Percentiles rank a stretch among this genome's conserved stretches.
Conservation (phyloP, 2,113 vertebrate species). For the Rhea americana region DNA sequence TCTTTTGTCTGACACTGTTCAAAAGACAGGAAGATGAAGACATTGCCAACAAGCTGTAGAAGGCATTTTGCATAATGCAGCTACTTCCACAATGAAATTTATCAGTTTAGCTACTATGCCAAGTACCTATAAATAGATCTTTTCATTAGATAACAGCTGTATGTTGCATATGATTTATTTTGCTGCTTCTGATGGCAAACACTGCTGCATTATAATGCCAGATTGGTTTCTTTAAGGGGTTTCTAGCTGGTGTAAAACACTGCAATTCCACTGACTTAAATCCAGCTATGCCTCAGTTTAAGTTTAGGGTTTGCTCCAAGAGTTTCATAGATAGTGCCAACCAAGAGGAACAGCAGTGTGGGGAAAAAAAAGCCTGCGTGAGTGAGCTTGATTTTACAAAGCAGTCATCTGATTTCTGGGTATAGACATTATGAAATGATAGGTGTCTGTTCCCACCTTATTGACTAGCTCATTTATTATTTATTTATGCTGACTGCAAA, state of each 20-base stretch:
- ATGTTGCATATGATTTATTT: background rate
- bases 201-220: background rate
- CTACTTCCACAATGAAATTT: background rate
- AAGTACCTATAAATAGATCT: constrained; percentile 2
- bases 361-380: background rate
- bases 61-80: background rate
- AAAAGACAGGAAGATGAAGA: background rate
- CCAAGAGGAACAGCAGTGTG: background rate
- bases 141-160: background rate
- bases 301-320: background rate
- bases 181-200: background rate
- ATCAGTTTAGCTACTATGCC: background rate
- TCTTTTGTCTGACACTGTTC: background rate
- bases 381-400: background rate
- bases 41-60: background rate
- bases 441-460: background rate
- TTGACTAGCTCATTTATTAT: background rate
- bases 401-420: background rate
- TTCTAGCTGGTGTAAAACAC: background rate
- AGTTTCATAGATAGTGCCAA: background rate
- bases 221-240: background rate
- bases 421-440: background rate
- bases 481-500: background rate
- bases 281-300: background rate
- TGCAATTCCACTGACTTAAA: background rate